Evolutionary conservation across 2,113 vertebrate species (phyloP).

Genomic region (Dipodomys spectabilis): DNA sequence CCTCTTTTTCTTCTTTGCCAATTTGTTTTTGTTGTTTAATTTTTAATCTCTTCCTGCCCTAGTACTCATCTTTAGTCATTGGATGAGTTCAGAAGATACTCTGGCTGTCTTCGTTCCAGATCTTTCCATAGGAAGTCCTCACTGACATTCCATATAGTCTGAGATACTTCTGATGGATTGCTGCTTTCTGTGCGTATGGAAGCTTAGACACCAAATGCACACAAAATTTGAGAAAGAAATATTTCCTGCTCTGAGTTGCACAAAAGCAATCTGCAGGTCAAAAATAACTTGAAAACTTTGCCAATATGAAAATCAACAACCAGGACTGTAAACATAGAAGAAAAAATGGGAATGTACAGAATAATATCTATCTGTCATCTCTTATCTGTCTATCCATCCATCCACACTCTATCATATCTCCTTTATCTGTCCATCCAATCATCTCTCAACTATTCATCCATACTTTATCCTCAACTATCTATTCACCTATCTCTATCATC

Average conservation of each 20-base stretch:
- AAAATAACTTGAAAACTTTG: neutral
- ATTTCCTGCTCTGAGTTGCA: neutral
- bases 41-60: neutral
- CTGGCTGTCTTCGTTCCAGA: fast-evolving
- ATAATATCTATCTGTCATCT: neutral
- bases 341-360: neutral
- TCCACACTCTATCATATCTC: too few relatives aligned
- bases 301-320: neutral
- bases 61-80: neutral
- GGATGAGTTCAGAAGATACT: neutral
- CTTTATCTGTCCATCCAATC: too few relatives aligned
- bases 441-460: too few relatives aligned
- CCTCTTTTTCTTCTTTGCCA: neutral
- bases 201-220: neutral
- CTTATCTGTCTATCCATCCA: too few relatives aligned
- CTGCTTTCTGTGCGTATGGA: neutral
- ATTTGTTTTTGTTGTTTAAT: neutral
- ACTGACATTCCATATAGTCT: neutral
- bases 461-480: too few relatives aligned
- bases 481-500: too few relatives aligned
- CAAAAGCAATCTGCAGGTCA: neutral
- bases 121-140: neutral
- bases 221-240: neutral
- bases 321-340: neutral
- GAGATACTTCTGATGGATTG: neutral